Percentiles rank a stretch among this genome's conserved stretches.
These are phyloP conservation scores for Toxostoma redivivum DNA, from an alignment of 2,113 vertebrate genomes.

Conservation along the genomic window DNA sequence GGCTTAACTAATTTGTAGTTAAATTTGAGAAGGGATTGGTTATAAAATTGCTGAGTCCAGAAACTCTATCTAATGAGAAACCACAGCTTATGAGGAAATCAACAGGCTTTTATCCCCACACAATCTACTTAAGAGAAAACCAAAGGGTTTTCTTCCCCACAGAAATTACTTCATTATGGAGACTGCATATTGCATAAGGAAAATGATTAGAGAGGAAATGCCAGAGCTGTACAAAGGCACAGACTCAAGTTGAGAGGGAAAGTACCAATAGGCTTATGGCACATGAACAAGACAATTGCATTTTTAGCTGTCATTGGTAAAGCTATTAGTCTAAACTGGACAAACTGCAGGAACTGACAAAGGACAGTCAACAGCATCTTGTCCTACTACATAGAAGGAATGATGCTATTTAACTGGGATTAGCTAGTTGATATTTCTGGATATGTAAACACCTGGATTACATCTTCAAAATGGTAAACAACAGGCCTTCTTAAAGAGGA, in stretches of 20 bases:
- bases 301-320: neutral
- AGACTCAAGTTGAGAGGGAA: neutral
- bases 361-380: neutral
- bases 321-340: neutral
- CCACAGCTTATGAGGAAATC: neutral
- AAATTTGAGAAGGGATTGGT: neutral
- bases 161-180: neutral
- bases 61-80: neutral
- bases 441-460: neutral
- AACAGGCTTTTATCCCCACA: neutral
- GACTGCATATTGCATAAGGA: neutral
- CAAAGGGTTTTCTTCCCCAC: neutral
- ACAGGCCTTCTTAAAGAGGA: neutral
- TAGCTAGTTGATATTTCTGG: neutral
- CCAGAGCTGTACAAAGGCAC: neutral
- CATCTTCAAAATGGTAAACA: neutral
- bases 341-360: neutral
- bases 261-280: neutral
- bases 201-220: neutral
- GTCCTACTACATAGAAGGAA: neutral
- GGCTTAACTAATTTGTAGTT: neutral
- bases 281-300: neutral
- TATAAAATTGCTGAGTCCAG: neutral
- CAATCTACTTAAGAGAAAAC: neutral
- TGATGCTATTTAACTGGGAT: neutral